Conservation (phyloP, 2,113 vertebrate species). For the Heteronetta atricapilla region DNA sequence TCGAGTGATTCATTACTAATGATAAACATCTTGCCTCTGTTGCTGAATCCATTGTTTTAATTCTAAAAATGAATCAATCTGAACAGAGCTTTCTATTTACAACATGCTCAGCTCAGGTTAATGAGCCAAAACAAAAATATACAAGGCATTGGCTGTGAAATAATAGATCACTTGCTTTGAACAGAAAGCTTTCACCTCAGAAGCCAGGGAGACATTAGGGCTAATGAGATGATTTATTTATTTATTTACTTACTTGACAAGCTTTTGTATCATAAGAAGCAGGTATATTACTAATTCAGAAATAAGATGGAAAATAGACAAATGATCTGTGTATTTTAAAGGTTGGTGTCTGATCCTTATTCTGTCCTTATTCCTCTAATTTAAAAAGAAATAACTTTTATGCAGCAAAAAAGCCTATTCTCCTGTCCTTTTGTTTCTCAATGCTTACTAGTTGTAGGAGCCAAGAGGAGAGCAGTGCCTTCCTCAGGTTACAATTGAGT, state of each 20-base stretch:
- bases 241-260: not conserved
- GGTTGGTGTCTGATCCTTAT: not conserved
- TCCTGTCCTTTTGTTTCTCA: not conserved
- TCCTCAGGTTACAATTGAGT: not conserved
- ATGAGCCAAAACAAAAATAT: conserved; percentile 25
- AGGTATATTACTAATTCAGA: not conserved
- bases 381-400: not conserved
- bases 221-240: not conserved
- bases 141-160: not conserved
- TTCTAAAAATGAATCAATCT: not conserved
- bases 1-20: not conserved
- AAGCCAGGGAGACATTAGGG: not conserved
- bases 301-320: not conserved
- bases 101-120: conserved; percentile 29
- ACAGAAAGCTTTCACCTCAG: not conserved
- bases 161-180: not conserved
- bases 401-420: not conserved
- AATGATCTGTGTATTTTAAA: not conserved
- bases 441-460: not conserved
- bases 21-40: conserved; percentile 12
- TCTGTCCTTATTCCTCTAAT: not conserved
- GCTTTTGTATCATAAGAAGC: not conserved
- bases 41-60: conserved; percentile 1
- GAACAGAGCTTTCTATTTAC: conserved; percentile 23
- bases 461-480: not conserved